Evolutionary conservation across 2,113 vertebrate genomes (phyloP).

Genomic region (Xenopus borealis): DNA sequence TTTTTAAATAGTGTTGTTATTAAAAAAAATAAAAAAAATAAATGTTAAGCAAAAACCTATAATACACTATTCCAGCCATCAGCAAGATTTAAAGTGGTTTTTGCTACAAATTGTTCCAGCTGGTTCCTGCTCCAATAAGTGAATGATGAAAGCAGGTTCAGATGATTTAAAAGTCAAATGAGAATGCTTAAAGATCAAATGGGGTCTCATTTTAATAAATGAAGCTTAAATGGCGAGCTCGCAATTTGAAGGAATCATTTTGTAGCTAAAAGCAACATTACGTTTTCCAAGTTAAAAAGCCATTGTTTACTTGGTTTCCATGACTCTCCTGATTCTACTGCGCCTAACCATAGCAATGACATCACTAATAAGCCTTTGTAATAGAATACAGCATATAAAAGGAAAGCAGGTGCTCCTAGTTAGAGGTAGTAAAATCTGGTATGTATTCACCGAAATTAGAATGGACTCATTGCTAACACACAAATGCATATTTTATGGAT

Average conservation of each 20-base stretch:
- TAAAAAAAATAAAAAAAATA: no score
- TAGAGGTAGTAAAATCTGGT: conserved; percentile 21
- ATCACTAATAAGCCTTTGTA: conserved; percentile 25
- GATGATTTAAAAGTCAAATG: conserved; percentile 43
- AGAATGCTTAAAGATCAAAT: conserved; percentile 38
- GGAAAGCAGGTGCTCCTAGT: conserved; percentile 35
- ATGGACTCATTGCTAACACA: no score
- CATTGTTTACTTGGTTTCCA: conserved; percentile 37
- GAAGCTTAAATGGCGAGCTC: conserved; percentile 14
- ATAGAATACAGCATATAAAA: conserved; percentile 20
- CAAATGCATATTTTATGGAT: no score
- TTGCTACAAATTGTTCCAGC: conserved; percentile 10
- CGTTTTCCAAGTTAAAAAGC: conserved; percentile 12
- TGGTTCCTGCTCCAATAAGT: conserved; percentile 21
- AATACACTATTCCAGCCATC: not conserved
- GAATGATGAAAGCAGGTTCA: conserved; percentile 30
- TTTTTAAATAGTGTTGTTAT: no score
- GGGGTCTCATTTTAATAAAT: conserved; percentile 38
- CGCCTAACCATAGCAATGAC: conserved; percentile 15
- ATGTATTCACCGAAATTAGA: conserved; percentile 3
- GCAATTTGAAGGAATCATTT: conserved; percentile 4
- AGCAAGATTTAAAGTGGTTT: conserved; percentile 2
- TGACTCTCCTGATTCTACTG: conserved; percentile 3
- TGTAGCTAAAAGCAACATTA: conserved; percentile 6
- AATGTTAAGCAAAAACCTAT: no score